A percentile compares a stretch with the other conserved stretches of the same genome.
These are phyloP conservation scores for Brotula barbata DNA, from an alignment of 2,797 vertebrate genomes.

Conservation along the genomic window DNA sequence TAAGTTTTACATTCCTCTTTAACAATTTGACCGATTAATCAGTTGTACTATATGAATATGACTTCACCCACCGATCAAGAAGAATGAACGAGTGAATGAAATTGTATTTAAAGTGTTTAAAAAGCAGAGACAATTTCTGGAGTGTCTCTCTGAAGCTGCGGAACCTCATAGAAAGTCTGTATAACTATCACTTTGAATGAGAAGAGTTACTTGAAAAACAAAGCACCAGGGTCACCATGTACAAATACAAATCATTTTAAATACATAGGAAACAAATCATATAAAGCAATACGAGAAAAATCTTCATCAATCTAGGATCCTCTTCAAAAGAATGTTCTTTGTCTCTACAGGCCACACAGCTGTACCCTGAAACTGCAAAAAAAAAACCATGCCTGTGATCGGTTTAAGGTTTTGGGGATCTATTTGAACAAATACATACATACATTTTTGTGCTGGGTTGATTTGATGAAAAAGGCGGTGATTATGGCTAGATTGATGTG, in stretches of 20 bases:
- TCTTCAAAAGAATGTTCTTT: no score
- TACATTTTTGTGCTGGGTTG: not conserved
- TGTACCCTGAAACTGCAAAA: slow-evolving; percentile 7
- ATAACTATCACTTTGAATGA: slow-evolving; percentile 9
- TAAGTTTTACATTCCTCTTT: no score
- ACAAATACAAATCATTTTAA: slow-evolving; percentile 11
- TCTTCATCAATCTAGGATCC: not conserved
- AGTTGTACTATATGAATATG: no score
- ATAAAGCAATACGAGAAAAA: not conserved
- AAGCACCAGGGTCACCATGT: not conserved
- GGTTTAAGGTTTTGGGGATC: not conserved
- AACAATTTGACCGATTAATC: no score
- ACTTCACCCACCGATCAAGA: no score
- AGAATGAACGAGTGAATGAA: no score
- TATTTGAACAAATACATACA: slow-evolving; percentile 7
- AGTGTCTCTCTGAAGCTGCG: no score
- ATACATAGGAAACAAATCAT: not conserved
- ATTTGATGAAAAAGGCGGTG: slow-evolving; percentile 16
- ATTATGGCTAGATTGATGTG: slow-evolving; percentile 39
- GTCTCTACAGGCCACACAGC: not conserved
- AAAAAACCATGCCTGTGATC: not conserved
- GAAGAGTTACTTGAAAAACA: not conserved
- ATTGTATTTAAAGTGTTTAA: no score
- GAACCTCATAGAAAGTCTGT: slow-evolving; percentile 4
- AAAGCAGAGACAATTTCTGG: not conserved